Evolutionary conservation across 2,888 invertebrate species (phyloP).

Genomic region (Leptopilina syphax): DNA sequence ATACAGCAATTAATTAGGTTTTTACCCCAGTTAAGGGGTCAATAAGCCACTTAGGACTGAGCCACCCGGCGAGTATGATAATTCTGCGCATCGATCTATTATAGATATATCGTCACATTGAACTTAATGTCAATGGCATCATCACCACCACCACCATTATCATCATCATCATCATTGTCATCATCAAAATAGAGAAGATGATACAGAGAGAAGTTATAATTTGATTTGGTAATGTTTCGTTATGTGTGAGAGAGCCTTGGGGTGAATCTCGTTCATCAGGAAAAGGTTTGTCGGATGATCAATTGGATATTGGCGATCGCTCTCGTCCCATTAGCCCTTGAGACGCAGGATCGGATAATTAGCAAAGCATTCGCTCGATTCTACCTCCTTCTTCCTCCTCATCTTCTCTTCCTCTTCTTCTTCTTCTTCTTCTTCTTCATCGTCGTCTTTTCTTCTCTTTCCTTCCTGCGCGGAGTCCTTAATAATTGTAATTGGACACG

Average conservation of each 20-base stretch:
- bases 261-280: conserved; percentile 63
- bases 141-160: too few relatives aligned
- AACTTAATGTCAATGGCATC: not conserved
- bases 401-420: conserved; percentile 40
- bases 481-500: conserved; percentile 77
- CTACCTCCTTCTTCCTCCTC: conserved; percentile 44
- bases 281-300: conserved; percentile 68
- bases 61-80: too few relatives aligned
- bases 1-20: too few relatives aligned
- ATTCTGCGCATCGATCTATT: too few relatives aligned
- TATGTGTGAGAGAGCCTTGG: conserved; percentile 28
- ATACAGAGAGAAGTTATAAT: not conserved
- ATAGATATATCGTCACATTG: too few relatives aligned
- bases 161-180: not conserved
- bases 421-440: conserved; percentile 54
- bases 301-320: conserved; percentile 67
- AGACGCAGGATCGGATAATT: conserved; percentile 72
- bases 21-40: too few relatives aligned
- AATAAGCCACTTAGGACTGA: too few relatives aligned
- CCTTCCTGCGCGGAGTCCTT: conserved; percentile 68
- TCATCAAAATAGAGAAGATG: conserved; percentile 3
- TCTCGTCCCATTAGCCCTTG: conserved; percentile 64
- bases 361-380: conserved; percentile 69
- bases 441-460: conserved; percentile 50
- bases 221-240: conserved; percentile 44